Base-by-base conservation (phyloP, 2,113 vertebrate genomes). In the Albula goreensis region DNA sequence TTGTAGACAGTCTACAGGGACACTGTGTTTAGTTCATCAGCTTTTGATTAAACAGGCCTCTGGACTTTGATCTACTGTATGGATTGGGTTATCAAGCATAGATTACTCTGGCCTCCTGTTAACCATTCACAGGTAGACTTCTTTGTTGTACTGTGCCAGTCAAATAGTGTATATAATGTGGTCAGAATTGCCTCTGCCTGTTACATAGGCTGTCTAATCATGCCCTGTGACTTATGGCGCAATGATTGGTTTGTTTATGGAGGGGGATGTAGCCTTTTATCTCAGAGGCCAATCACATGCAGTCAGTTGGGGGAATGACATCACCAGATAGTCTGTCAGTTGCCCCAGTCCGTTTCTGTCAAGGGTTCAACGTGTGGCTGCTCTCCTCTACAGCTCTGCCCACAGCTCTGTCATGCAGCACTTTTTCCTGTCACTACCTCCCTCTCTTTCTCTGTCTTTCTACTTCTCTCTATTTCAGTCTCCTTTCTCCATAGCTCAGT, bases 241-340 rank as follows among this genome's bases (percentile, higher is more conserved):
- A 51, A 70, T 88, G 81, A 70, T 57, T 53, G 50, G 48, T 84
- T 84, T 85, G 88, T 56, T 25, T 74, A 31, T 85, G 31, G 15
- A 81, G 52, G 85, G 85, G 86, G 80, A 50, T 74, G 83, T 87
- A n/a, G 60, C 60, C 53, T 82, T 70, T 80, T 48, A 81, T 85
- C 77, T 88, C 82, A 89, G 57, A 83, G 87, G 60, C 81, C 88
- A 84, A 77, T 89, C 88, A 82, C 87, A 85, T 82, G 85, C 86
- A 83, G 48, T 89, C 70, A 74, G 70, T 85, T 15, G 17, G 17
- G n/a, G 60, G 7, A 50, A 60, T 84, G 83, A 89, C 78, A 78
- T 86, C 86, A 86, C 63, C 85, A 87, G 89, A 89, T 89, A 85
- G 85, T 86, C 53, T 84, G 70, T 79, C 25, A 48, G 85, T 85